phyloP scores from a whole-genome alignment of 2,113 vertebrate genomes.

The Seriola rivoliana region DNA sequence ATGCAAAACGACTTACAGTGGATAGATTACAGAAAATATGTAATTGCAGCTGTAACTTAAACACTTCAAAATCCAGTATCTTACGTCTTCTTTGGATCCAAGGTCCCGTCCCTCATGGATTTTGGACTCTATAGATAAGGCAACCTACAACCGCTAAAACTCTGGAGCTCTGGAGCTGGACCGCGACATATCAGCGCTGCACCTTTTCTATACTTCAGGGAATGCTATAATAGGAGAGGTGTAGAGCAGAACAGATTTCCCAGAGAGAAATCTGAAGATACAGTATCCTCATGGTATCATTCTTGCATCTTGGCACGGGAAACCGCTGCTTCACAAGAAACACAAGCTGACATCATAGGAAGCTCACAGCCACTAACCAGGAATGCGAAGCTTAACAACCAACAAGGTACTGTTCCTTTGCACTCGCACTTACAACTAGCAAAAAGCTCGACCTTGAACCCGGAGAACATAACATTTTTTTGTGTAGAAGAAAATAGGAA shows the following conservation, averaged over 20 bases:
- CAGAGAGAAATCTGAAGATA: slow-evolving; percentile 39
- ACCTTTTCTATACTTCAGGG: slow-evolving; percentile 24
- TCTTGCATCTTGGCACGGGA: slow-evolving; percentile 18
- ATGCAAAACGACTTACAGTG: neutral
- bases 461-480: neutral
- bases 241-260: slow-evolving; percentile 24
- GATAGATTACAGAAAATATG: neutral
- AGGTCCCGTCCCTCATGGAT: slow-evolving; percentile 33
- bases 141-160: neutral
- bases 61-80: neutral
- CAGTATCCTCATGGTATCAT: slow-evolving; percentile 2
- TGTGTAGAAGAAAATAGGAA: neutral
- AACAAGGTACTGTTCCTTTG: slow-evolving; percentile 59
- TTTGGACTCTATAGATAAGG: slow-evolving; percentile 46
- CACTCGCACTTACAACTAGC: neutral
- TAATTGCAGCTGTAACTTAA: neutral
- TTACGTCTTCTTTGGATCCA: slow-evolving; percentile 5
- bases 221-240: slow-evolving; percentile 33
- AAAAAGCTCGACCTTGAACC: slow-evolving; percentile 22
- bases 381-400: slow-evolving; percentile 44
- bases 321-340: slow-evolving; percentile 34
- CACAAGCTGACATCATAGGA: slow-evolving; percentile 37
- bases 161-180: neutral
- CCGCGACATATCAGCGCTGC: slow-evolving; percentile 5
- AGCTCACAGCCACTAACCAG: slow-evolving; percentile 10